Percentiles rank a stretch among this genome's conserved stretches.
Evolutionary conservation across 2,888 invertebrate species (phyloP).

Genomic region (Spodoptera exigua): DNA sequence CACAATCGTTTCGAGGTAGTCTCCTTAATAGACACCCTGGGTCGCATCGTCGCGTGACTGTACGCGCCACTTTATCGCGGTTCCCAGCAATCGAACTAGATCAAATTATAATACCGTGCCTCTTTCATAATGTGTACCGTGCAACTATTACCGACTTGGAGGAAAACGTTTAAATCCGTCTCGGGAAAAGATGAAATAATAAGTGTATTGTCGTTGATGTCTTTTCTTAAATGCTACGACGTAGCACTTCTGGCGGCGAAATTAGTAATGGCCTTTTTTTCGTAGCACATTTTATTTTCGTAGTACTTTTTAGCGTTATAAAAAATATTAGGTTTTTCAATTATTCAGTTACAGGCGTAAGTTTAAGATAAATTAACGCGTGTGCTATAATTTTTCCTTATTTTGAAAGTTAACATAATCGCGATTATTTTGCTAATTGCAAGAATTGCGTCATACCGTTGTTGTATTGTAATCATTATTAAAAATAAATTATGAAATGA

Average conservation of each 20-base stretch:
- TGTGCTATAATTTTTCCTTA: too few relatives aligned
- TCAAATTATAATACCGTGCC: slow-evolving; percentile 63
- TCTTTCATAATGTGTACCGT: slow-evolving; percentile 48
- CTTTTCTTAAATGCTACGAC: slow-evolving; percentile 73
- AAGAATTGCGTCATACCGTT: too few relatives aligned
- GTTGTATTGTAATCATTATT: too few relatives aligned
- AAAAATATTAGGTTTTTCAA: background rate
- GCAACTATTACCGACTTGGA: slow-evolving; percentile 30
- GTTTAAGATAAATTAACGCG: background rate
- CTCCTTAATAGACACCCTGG: slow-evolving; percentile 44
- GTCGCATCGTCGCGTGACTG: slow-evolving; percentile 64
- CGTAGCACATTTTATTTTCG: slow-evolving; percentile 8
- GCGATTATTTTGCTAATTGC: too few relatives aligned
- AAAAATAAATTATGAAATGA: too few relatives aligned
- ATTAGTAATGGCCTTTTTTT: background rate
- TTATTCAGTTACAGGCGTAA: background rate
- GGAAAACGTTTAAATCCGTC: slow-evolving; percentile 38
- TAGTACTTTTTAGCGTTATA: slow-evolving; percentile 4
- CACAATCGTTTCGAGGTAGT: slow-evolving; percentile 46
- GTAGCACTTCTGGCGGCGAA: slow-evolving; percentile 53
- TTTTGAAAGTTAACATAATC: too few relatives aligned
- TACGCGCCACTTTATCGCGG: slow-evolving; percentile 55
- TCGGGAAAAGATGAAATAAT: slow-evolving; percentile 36
- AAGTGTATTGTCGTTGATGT: slow-evolving; percentile 74
- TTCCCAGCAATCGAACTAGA: slow-evolving; percentile 67